phyloP scores from a whole-genome alignment of 2,888 invertebrate species.

The Agrilus biguttatus region DNA sequence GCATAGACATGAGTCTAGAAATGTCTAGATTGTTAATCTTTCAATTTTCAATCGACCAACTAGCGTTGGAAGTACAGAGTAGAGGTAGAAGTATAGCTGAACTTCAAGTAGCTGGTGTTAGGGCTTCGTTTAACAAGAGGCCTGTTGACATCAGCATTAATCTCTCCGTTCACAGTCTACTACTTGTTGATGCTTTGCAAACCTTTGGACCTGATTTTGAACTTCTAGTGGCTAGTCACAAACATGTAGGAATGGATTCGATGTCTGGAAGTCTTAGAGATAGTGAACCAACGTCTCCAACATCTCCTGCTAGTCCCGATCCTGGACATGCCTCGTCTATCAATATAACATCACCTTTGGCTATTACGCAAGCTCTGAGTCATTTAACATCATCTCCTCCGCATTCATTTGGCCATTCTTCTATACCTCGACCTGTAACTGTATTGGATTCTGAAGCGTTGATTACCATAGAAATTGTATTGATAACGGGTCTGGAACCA shows the following conservation, averaged over 20 bases:
- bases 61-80: slow-evolving; percentile 77
- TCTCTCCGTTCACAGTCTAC: slow-evolving; percentile 80
- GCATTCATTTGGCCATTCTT: slow-evolving; percentile 10
- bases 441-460: slow-evolving; percentile 50
- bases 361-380: slow-evolving; percentile 40
- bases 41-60: slow-evolving; percentile 77
- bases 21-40: slow-evolving; percentile 56
- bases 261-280: slow-evolving; percentile 83
- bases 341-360: slow-evolving; percentile 37
- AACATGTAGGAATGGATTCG: slow-evolving; percentile 71
- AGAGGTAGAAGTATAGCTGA: slow-evolving; percentile 83
- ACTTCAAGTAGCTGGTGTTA: slow-evolving; percentile 80
- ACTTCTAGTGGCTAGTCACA: slow-evolving; percentile 84
- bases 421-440: slow-evolving; percentile 11
- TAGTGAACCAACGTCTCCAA: slow-evolving; percentile 83
- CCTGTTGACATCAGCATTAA: slow-evolving; percentile 61
- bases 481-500: slow-evolving; percentile 39
- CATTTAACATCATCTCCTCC: slow-evolving; percentile 24
- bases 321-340: slow-evolving; percentile 20
- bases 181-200: slow-evolving; percentile 89
- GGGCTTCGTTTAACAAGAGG: slow-evolving; percentile 58
- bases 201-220: slow-evolving; percentile 93
- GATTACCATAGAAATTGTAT: slow-evolving; percentile 67
- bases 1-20: slow-evolving; percentile 35
- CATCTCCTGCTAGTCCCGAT: slow-evolving; percentile 65